Percentiles rank a stretch among this genome's conserved stretches.
Conservation (phyloP, 2,797 vertebrate genomes). For the Typhlichthys subterraneus region DNA sequence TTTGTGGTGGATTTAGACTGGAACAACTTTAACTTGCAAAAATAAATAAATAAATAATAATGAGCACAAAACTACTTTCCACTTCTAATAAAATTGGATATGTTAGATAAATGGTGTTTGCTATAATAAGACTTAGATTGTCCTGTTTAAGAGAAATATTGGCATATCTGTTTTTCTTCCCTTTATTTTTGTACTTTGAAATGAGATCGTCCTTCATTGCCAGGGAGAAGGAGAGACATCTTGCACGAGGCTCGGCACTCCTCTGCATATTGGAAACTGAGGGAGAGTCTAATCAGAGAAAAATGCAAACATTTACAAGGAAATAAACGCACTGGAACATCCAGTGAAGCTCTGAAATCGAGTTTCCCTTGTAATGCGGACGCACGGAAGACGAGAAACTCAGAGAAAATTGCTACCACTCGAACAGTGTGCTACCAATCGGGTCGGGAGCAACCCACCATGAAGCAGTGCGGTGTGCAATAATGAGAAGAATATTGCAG, state of each 20-base stretch:
- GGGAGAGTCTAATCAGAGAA: slow-evolving; percentile 72
- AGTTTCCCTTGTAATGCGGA: slow-evolving; percentile 65
- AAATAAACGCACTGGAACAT: slow-evolving; percentile 77
- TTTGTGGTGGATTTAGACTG: slow-evolving; percentile 41
- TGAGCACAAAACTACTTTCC: too few relatives aligned
- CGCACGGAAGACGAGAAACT: slow-evolving; percentile 53
- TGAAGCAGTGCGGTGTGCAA: slow-evolving; percentile 66
- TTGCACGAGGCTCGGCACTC: slow-evolving; percentile 35
- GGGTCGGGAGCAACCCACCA: slow-evolving; percentile 60
- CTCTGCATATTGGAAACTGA: slow-evolving; percentile 66
- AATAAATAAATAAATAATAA: too few relatives aligned
- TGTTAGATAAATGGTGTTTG: slow-evolving; percentile 9
- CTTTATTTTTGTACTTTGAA: slow-evolving; percentile 20
- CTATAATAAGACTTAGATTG: slow-evolving; percentile 17
- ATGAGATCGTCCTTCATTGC: slow-evolving; percentile 34
- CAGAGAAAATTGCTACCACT: slow-evolving; percentile 69
- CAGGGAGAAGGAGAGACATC: slow-evolving; percentile 18
- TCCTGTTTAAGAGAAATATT: slow-evolving; percentile 16
- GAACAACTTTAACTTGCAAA: not conserved
- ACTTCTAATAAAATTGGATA: too few relatives aligned
- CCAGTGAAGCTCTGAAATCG: slow-evolving; percentile 71
- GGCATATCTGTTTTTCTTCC: slow-evolving; percentile 3
- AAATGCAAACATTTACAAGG: slow-evolving; percentile 79
- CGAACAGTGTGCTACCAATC: slow-evolving; percentile 62
- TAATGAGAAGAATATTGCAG: slow-evolving; percentile 67